Conservation (phyloP, 2,113 vertebrate genomes). For the Lethenteron camtschaticum region DNA sequence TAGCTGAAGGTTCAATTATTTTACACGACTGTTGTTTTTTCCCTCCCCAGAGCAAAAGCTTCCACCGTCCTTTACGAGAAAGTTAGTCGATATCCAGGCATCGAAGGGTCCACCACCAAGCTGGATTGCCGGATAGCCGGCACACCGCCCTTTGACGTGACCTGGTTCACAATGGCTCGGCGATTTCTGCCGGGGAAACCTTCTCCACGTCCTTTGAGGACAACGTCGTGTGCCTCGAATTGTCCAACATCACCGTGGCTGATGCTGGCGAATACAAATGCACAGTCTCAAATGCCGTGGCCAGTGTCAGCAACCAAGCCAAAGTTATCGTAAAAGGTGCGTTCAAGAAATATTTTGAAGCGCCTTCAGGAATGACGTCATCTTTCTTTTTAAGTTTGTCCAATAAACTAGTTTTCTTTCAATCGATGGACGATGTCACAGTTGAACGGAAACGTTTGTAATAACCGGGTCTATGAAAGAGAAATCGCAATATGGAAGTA, state of each 20-base stretch:
- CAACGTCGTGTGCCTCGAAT: conserved; percentile 48
- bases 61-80: conserved; percentile 53
- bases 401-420: no score
- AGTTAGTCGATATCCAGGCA: conserved; percentile 44
- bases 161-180: conserved; percentile 65
- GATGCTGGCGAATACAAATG: conserved; percentile 63
- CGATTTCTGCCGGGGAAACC: conserved; percentile 54
- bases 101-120: conserved; percentile 35
- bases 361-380: no score
- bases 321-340: conserved; percentile 67
- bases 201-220: conserved; percentile 52
- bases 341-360: conserved; percentile 16
- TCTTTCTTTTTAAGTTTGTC: no score
- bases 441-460: no score
- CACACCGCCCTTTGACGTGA: conserved; percentile 54
- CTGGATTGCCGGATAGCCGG: conserved; percentile 81
- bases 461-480: no score
- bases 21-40: no score
- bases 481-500: no score
- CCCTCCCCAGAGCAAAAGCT: conserved; percentile 2
- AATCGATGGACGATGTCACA: no score
- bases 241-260: conserved; percentile 40
- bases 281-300: conserved; percentile 54
- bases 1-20: no score
- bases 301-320: conserved; percentile 50